Base-by-base conservation (phyloP, 1,140 invertebrate genomes). In the Drosophila teissieri region DNA sequence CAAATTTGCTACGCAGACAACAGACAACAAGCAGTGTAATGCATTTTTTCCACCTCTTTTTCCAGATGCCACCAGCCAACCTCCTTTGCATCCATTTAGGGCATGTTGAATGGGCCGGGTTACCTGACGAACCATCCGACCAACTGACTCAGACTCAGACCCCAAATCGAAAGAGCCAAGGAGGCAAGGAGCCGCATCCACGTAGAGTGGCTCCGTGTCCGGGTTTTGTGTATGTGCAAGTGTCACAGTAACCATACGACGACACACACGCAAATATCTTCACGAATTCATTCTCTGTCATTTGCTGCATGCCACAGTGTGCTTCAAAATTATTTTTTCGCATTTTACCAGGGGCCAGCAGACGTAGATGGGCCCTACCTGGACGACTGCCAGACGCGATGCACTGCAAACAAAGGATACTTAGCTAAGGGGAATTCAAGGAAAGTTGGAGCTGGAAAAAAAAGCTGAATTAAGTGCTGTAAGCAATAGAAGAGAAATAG, bases 241-340 rank as follows among this genome's bases (percentile, higher is more conserved):
- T 89, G 85, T 89, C 80, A 89, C 85, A 89, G 85, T 89, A 84
- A 89, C 78, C 84, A 91, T 91, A 83, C 81, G 73, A 83, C 81
- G 73, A 91, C 89, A 91, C 90, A 90, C 90, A 91, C 80, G 84
- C 85, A 91, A 90, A 91, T 91, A 91, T 84, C 78, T 91, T 86
- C 90, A 91, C 90, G 90, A 91, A 86, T 88, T 80, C 79, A 90
- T 90, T 90, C 82, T 91, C 90, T 91, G 85, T 90, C 90, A 91
- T 91, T 91, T 86, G 80, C 80, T 91, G 89, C 85, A 91, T 91
- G 80, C 89, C 90, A 84, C 78, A 91, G 79, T 91, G 80, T 79
- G 89, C 85, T 88, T 91, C 85, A 88, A 91, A 91, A 91, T 81
- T 81, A 81, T 86, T 91, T 77, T 86, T 83, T 76, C 70, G 61